phyloP scores from a whole-genome alignment of 1,140 invertebrate species.

The Sycobia sp. region DNA sequence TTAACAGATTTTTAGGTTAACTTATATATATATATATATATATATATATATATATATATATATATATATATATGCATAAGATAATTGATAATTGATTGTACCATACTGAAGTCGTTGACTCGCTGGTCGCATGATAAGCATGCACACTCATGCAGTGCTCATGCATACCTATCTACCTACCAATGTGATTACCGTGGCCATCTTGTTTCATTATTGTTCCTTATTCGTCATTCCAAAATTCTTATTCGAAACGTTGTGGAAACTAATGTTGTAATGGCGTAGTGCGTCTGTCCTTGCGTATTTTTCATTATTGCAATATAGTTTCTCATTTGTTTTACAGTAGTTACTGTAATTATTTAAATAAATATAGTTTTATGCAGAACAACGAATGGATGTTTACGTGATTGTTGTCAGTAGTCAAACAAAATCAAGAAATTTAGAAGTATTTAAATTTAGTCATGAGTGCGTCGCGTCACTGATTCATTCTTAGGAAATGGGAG shows the following conservation, averaged over 20 bases:
- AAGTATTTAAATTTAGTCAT: slow-evolving; percentile 26
- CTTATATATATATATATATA: too few relatives aligned
- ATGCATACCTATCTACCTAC: too few relatives aligned
- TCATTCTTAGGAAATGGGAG: slow-evolving; percentile 44
- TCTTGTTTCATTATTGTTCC: too few relatives aligned
- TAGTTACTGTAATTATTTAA: slow-evolving; percentile 23
- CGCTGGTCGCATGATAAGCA: too few relatives aligned
- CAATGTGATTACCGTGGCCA: too few relatives aligned
- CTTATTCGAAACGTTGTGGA: slow-evolving; percentile 38
- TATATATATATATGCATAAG: too few relatives aligned
- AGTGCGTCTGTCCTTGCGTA: slow-evolving; percentile 48
- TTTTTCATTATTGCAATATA: slow-evolving; percentile 47
- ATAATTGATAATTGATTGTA: too few relatives aligned
- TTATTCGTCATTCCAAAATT: slow-evolving; percentile 33
- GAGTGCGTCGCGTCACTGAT: slow-evolving; percentile 45
- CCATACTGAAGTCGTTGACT: too few relatives aligned
- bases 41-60: too few relatives aligned
- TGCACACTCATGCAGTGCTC: too few relatives aligned
- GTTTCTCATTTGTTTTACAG: slow-evolving; percentile 34
- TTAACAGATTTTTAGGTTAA: too few relatives aligned
- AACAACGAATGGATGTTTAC: background rate
- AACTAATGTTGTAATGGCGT: slow-evolving; percentile 48
- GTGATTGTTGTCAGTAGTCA: slow-evolving; percentile 17
- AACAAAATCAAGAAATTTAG: background rate
- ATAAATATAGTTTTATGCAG: background rate